phyloP scores from a whole-genome alignment of 2,113 vertebrate species.

The Casuarius casuarius region DNA sequence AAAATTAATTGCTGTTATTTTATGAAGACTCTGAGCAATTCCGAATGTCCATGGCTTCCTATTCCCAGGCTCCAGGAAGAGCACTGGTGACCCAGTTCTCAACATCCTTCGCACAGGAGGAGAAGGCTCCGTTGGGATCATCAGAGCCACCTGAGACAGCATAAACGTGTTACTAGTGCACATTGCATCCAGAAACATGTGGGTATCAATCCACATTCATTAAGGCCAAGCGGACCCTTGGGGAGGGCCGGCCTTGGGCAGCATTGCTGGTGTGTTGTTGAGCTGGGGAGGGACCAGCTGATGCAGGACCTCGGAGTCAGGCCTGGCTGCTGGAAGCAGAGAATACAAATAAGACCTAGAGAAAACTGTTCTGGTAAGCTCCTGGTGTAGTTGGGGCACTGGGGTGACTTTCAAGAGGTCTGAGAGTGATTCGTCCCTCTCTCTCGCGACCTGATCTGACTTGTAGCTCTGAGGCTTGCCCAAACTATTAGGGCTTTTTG shows the following conservation, averaged over 20 bases:
- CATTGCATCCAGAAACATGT: rapidly evolving
- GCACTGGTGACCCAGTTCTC: background rate
- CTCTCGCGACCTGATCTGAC: background rate
- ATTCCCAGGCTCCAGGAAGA: background rate
- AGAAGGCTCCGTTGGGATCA: background rate
- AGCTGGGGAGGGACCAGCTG: background rate
- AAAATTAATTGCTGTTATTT: constrained; percentile 62
- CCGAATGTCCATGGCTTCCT: background rate
- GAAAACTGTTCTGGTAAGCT: background rate
- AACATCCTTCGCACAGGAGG: background rate
- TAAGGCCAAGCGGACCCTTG: background rate
- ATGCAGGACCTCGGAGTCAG: background rate
- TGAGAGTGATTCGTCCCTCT: background rate
- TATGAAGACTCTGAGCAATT: constrained; percentile 11
- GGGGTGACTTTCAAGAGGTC: background rate
- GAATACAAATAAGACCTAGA: background rate
- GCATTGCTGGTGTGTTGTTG: background rate
- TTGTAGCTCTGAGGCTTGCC: background rate
- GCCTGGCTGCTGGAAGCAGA: background rate
- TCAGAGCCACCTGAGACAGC: background rate
- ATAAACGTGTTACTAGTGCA: background rate
- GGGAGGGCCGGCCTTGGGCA: background rate
- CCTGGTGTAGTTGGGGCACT: rapidly evolving
- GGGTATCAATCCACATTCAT: background rate
- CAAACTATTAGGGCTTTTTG: background rate